Percentiles rank a stretch among this genome's conserved stretches.
Conservation (phyloP, 2,797 vertebrate species). For the Astyanax mexicanus region DNA sequence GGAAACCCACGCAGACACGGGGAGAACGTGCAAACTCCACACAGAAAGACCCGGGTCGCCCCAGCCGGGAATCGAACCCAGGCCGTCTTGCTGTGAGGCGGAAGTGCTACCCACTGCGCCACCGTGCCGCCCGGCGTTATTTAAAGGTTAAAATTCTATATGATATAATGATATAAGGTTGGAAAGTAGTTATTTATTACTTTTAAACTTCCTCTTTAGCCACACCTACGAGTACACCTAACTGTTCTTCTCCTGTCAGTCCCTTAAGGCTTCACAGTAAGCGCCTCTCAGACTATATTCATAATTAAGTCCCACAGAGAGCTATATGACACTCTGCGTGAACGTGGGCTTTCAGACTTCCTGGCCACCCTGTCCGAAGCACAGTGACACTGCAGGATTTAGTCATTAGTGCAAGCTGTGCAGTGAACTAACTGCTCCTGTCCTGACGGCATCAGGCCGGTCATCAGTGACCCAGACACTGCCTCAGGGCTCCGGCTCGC, state of each 20-base stretch:
- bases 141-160: no score
- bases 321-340: conserved; percentile 23
- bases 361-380: conserved; percentile 19
- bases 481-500: conserved; percentile 47
- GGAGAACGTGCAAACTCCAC: no score
- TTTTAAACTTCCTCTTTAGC: conserved; percentile 29
- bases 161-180: no score
- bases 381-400: conserved; percentile 32
- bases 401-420: conserved; percentile 50
- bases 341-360: conserved; percentile 36
- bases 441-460: conserved; percentile 44
- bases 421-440: conserved; percentile 38
- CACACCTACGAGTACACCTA: conserved; percentile 23
- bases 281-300: conserved; percentile 40
- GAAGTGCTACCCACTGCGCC: no score
- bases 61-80: no score
- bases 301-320: conserved; percentile 48
- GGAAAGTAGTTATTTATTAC: no score
- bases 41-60: no score
- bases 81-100: no score
- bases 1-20: no score
- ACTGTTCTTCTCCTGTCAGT: background rate
- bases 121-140: no score
- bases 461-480: conserved; percentile 53
- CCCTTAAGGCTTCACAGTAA: conserved; percentile 30